Evolutionary conservation across 2,797 vertebrate species (phyloP), one percentile per base, ranked within the genome.

Genomic region (Urocyon cinereoargenteus): DNA sequence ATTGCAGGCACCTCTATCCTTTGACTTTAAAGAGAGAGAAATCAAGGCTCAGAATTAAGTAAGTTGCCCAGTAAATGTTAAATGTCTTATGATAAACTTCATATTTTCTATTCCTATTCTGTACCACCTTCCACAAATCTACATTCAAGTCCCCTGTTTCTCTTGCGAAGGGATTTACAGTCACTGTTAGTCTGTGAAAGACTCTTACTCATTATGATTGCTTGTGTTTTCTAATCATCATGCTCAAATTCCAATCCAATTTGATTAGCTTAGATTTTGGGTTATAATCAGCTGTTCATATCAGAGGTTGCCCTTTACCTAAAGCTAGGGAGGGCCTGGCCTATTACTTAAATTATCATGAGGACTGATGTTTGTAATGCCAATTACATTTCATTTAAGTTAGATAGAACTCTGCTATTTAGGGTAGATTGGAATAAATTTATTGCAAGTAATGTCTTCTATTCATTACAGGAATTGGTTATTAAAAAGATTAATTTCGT

Each of bases 281-380:
- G 24, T 86, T 94, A 64, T 93, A 66, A 85, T 31, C 15, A 72
- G 18, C 34, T 34, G 21, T 49, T 94, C 14, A 3, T 57, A 36
- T 18, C 24, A 31, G 40, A 91, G n/a, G 9, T 85, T 94, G 53
- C 13, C 12, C 49, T 79, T 79, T 66, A 72, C 40, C 57, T 68
- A 70, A 72, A 85, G n/a, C 55, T 61, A 96, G 3, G 40, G 28
- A 85, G 59, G 21, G 36, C 18, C 15, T 86, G 5, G 3, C 84
- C 84, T 83, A 81, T 96, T 68, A 85, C 13, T 82, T 92, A 81
- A 94, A 87, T 83, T 70, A 75, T 89, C 6, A 55, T 9, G 57
- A 57, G 19, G 77, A 14, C 21, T 82, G 82, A 34, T 93, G 51
- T 92, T 81, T 97, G 7, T 51, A 66, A 90, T 96, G 31, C 2